These are phyloP conservation scores for Zygaena filipendulae DNA, from an alignment of 2,888 invertebrate species.

Conservation along the genomic window DNA sequence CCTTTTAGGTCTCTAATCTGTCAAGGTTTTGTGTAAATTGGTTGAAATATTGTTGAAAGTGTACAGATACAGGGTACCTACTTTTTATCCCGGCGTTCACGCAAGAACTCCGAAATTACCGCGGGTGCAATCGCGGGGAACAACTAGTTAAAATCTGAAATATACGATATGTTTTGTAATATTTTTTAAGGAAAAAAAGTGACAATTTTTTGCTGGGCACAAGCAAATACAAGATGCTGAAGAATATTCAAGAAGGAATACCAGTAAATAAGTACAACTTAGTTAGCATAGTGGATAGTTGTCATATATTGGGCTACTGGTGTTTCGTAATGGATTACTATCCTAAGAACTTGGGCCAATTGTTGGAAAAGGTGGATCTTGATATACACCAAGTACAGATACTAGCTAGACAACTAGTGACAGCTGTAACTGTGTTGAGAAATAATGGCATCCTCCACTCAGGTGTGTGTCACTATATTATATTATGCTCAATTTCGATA, in stretches of 20 bases:
- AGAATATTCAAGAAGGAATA: conserved; percentile 21
- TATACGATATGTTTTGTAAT: no score
- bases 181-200: conserved; percentile 13
- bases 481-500: background rate
- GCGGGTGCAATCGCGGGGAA: no score
- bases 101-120: no score
- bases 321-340: conserved; percentile 38
- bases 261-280: conserved; percentile 22
- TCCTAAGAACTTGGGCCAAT: conserved; percentile 29
- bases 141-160: no score
- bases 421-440: conserved; percentile 31
- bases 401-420: conserved; percentile 31
- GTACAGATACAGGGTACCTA: no score
- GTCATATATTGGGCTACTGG: conserved; percentile 20
- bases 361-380: conserved; percentile 17
- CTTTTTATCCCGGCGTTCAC: no score
- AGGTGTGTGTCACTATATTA: conserved; percentile 26
- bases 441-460: conserved; percentile 33
- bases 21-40: no score
- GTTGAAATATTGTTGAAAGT: no score
- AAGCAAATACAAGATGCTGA: conserved; percentile 22
- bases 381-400: conserved; percentile 28
- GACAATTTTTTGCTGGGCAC: conserved; percentile 7
- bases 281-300: conserved; percentile 22
- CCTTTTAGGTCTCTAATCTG: no score